Conservation (phyloP, 2,888 invertebrate genomes). For the Archips crataeganus region DNA sequence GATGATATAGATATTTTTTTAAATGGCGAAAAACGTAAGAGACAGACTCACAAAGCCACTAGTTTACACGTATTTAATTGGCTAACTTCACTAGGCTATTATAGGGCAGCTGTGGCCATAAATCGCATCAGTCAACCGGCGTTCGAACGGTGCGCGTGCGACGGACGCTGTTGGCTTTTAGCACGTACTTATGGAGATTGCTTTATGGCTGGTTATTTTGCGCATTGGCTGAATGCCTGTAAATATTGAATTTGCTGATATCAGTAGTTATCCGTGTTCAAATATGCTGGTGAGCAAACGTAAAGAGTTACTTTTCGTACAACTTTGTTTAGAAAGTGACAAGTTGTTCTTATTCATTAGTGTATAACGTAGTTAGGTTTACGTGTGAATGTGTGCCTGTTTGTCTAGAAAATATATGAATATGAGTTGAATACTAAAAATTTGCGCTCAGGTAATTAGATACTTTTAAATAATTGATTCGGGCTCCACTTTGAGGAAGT, state of each 20-base stretch:
- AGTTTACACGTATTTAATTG: slow-evolving; percentile 16
- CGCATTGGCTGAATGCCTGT: background rate
- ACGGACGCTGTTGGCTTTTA: background rate
- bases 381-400: too few relatives aligned
- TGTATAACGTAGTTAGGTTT: too few relatives aligned
- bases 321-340: too few relatives aligned
- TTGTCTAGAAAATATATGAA: too few relatives aligned
- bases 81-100: slow-evolving; percentile 17
- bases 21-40: too few relatives aligned
- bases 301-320: too few relatives aligned
- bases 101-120: slow-evolving; percentile 28
- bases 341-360: too few relatives aligned
- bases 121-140: slow-evolving; percentile 23
- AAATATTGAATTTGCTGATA: background rate
- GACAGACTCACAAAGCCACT: background rate
- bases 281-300: too few relatives aligned
- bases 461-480: too few relatives aligned
- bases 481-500: too few relatives aligned
- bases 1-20: background rate
- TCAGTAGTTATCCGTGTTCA: background rate
- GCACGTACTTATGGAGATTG: background rate
- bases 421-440: too few relatives aligned
- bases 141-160: background rate
- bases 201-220: background rate
- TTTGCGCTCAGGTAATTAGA: too few relatives aligned